These are phyloP conservation scores for Holacanthella duospinosa DNA, from an alignment of 2,888 invertebrate genomes.

Conservation along the genomic window DNA sequence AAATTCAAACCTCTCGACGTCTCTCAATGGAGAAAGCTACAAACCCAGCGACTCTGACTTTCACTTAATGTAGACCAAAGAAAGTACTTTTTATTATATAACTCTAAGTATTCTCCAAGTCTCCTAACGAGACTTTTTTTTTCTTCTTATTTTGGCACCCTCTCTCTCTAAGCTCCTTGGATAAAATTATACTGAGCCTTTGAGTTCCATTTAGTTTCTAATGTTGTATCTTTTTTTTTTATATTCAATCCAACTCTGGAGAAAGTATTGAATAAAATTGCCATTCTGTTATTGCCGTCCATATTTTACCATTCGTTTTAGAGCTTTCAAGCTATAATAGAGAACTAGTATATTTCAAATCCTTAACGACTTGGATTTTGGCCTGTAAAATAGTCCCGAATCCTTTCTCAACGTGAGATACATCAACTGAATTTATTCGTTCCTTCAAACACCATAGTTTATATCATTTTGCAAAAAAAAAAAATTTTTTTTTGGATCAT, in stretches of 20 bases:
- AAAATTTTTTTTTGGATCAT: too few species aligned
- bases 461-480: background rate
- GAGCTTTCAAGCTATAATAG: background rate
- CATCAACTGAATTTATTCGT: background rate
- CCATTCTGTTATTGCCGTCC: conserved; percentile 6
- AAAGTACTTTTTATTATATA: background rate
- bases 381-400: background rate
- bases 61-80: background rate
- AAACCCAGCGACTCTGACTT: background rate
- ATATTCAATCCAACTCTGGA: background rate
- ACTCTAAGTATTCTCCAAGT: background rate
- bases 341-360: background rate
- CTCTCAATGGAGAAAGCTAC: too few species aligned
- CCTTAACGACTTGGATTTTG: background rate
- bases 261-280: conserved; percentile 10
- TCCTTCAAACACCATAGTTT: background rate
- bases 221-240: conserved; percentile 5
- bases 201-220: conserved; percentile 8
- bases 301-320: background rate
- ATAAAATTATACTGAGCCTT: conserved; percentile 3
- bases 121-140: background rate
- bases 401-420: background rate
- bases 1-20: conserved; percentile 10
- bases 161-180: background rate
- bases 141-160: conserved; percentile 1